Evolutionary conservation across 2,797 vertebrate genomes (phyloP), one percentile per base, ranked within the genome.

Genomic region (Pantherophis alleghaniensis): DNA sequence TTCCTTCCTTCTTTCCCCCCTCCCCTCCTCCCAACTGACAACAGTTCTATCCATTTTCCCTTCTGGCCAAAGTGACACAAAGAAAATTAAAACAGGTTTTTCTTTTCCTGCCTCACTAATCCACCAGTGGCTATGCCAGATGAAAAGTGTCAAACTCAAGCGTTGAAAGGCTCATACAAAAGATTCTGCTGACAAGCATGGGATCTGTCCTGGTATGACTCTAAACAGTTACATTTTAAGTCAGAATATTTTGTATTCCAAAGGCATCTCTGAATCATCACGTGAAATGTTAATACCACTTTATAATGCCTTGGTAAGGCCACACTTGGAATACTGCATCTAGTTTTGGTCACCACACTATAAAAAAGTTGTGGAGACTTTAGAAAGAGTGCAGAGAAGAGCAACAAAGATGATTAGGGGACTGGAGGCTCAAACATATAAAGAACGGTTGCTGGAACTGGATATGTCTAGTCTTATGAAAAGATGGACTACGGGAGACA

Each of bases 151-250:
- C 14, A 69, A 69, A 32, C n/a, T 74, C n/a, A 74, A 37, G n/a
- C 14, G 14, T 16, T 63, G n/a, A 74, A 37, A 69, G n/a, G 28
- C n/a, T 32, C n/a, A 69, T 69, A 18, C n/a, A 32, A 74, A 74
- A 74, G 14, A 60, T 87, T 66, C 28, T 79, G 42, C 12, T 79
- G 63, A 88, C 18, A 88, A 88, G 86, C 42, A 91, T 91, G 53
- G 69, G 24, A 59, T 91, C 86, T 53, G 55, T 57, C 59, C 37
- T 55, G 86, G 10, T 83, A 22, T 59, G 83, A 87, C 16, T 88
- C 47, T 91, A 79, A 51, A 55, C 92, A 91, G 89, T 61, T 90
- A 86, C 22, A 91, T 74, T 88, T 69, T 91, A 24, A 69, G 42
- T 74, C 12, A 32, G 37, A 79, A 18, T 22, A 79, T 59, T 91